Conservation (phyloP, 2,888 invertebrate genomes). For the Mellilla xanthometata region DNA sequence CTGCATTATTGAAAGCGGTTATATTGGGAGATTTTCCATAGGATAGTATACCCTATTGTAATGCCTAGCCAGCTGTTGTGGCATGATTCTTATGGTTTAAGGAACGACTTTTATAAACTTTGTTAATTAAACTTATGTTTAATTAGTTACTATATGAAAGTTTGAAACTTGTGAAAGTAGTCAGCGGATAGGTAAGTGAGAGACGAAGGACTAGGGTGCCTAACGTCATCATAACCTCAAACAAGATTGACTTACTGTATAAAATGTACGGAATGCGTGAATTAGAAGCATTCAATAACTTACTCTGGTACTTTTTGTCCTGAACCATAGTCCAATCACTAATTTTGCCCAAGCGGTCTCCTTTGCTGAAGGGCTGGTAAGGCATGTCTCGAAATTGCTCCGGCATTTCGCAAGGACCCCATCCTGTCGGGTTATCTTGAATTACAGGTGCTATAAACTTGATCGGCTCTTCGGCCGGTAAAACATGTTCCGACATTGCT, state of each 20-base stretch:
- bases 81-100: too few species aligned
- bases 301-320: slow-evolving; percentile 96
- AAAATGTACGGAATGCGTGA: background rate
- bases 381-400: slow-evolving; percentile 98
- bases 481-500: slow-evolving; percentile 74
- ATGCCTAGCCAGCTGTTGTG: too few species aligned
- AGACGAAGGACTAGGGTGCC: background rate
- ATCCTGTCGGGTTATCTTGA: slow-evolving; percentile 94
- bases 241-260: slow-evolving; percentile 15
- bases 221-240: slow-evolving; percentile 58
- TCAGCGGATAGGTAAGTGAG: too few species aligned
- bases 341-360: slow-evolving; percentile 98
- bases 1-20: too few species aligned
- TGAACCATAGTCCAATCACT: slow-evolving; percentile 99
- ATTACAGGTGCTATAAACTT: slow-evolving; percentile 89
- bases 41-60: too few species aligned
- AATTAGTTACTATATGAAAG: too few species aligned
- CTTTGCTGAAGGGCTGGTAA: slow-evolving; percentile 99
- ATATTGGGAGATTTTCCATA: too few species aligned
- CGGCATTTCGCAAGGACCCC: slow-evolving; percentile 98
- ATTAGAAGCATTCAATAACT: slow-evolving; percentile 50
- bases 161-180: background rate
- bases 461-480: slow-evolving; percentile 83
- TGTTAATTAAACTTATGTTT: too few species aligned
- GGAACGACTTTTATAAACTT: too few species aligned